These are phyloP conservation scores for Linnaemya vulpina DNA, from an alignment of 2,888 invertebrate genomes.

Conservation along the genomic window DNA sequence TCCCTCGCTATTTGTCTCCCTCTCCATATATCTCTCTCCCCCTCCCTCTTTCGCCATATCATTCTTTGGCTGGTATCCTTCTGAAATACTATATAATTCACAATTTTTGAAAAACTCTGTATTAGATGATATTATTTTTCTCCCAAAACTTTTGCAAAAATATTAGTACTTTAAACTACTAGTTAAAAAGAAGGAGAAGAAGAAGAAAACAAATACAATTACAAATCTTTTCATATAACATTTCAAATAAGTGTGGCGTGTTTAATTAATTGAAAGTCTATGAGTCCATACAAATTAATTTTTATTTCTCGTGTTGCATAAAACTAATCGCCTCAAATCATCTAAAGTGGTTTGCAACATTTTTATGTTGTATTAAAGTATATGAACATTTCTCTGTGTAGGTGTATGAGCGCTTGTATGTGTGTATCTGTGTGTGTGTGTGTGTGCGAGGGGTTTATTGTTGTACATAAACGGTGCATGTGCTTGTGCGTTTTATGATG, in stretches of 20 bases:
- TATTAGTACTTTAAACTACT: no score
- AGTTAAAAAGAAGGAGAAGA: no score
- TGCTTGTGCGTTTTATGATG: slow-evolving; percentile 45
- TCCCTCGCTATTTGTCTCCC: no score
- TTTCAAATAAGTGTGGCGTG: slow-evolving; percentile 44
- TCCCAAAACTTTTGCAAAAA: no score
- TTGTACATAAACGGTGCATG: not conserved
- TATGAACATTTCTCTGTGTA: not conserved
- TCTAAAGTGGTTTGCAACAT: slow-evolving; percentile 69
- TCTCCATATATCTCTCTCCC: no score
- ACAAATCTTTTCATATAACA: not conserved
- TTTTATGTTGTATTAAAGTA: slow-evolving; percentile 29
- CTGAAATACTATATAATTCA: no score
- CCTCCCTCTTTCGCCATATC: no score
- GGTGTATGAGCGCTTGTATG: not conserved
- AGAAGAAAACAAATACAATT: not conserved
- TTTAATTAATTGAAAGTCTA: slow-evolving; percentile 51
- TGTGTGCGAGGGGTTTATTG: not conserved
- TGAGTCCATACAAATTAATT: slow-evolving; percentile 25
- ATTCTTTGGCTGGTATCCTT: no score
- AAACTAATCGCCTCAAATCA: slow-evolving; percentile 69
- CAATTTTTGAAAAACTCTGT: no score
- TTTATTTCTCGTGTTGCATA: slow-evolving; percentile 60
- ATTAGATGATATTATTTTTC: no score
- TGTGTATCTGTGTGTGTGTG: not conserved